Percentiles rank a stretch among this genome's conserved stretches.
Conservation (phyloP, 2,797 vertebrate genomes). For the Rhinichthys osculus region DNA sequence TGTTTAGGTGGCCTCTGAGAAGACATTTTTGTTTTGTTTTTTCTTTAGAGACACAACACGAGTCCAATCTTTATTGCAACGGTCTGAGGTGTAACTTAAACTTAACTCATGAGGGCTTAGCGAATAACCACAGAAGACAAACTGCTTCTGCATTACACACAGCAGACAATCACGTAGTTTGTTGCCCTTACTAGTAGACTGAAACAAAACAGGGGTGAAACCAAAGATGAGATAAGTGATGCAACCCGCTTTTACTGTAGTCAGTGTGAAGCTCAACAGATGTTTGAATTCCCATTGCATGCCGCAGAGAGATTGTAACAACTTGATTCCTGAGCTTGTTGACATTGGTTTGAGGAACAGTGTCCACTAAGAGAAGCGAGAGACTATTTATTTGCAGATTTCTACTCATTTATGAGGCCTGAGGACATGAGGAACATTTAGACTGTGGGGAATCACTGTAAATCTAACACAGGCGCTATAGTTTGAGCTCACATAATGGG, state of each 20-base stretch:
- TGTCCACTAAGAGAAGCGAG: background rate
- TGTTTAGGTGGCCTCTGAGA: background rate
- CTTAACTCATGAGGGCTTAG: constrained; percentile 3
- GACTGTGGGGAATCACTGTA: background rate
- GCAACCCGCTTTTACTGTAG: constrained; percentile 10
- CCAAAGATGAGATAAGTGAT: constrained; percentile 9
- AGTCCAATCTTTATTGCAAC: constrained; percentile 2
- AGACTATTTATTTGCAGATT: constrained; percentile 23
- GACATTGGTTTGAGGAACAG: background rate
- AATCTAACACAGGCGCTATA: constrained; percentile 4
- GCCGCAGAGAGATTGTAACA: background rate
- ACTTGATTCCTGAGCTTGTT: constrained; percentile 15
- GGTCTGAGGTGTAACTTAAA: constrained; percentile 16
- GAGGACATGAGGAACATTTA: background rate
- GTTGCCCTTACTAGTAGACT: constrained; percentile 55
- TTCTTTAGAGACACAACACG: background rate
- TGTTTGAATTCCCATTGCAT: background rate
- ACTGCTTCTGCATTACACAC: background rate
- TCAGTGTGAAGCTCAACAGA: constrained; percentile 18
- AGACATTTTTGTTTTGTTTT: background rate
- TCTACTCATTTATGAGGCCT: constrained; percentile 14
- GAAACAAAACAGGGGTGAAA: constrained; percentile 49
- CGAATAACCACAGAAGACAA: constrained; percentile 5
- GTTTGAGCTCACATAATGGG: background rate
- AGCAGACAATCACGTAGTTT: constrained; percentile 32